Evolutionary conservation across 2,888 invertebrate genomes (phyloP), one percentile per base, ranked within the genome.

Genomic region (Isotomurus palustris): DNA sequence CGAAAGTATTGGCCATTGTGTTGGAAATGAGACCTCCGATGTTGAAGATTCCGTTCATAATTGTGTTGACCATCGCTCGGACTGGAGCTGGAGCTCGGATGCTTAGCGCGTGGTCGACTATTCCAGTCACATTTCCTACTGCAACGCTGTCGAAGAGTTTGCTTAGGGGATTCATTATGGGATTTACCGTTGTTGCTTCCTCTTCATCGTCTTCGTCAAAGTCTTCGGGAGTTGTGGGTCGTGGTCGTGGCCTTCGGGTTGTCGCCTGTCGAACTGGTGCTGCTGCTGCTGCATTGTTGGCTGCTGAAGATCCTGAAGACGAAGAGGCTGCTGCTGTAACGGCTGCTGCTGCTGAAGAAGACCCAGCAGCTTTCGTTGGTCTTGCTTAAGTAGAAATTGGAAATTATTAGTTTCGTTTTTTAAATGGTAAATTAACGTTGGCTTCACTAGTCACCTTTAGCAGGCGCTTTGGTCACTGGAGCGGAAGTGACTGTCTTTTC

Each of bases 41-140:
- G 21, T 45, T 35, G 38, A 58, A 58, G 4, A 58, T 40, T 27
- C 54, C 54, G 19, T 21, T 27, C 58, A 58, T 58, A n/a, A 58
- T 51, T 19, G 53, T 48, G 22, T 58, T 58, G 44, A 58, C 58
- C 38, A 58, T 54, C 6, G 44, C 35, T 1, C 58, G 49, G 32
- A 58, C 40, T 38, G 53, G 54, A 3, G 58, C 54, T 24, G 58
- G 58, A 3, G 58, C 54, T 2, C 58, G 49, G 45, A 58, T 58
- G 36, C 50, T 50, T 25, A 58, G 28, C 2, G 54, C 58, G 25
- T 54, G 19, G 22, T 58, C 58, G 0, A 58, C 58, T n/a, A 58
- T 58, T 21, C 58, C 58, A 3, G 58, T 44, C 1, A 58, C 54
- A 25, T 58, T 58, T 28, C 58, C 58, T 21, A 50, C 50, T 2